Percentiles rank a stretch among this genome's conserved stretches.
These are phyloP conservation scores for Psylliodes chrysocephalus DNA, from an alignment of 2,888 invertebrate genomes.

Conservation along the genomic window DNA sequence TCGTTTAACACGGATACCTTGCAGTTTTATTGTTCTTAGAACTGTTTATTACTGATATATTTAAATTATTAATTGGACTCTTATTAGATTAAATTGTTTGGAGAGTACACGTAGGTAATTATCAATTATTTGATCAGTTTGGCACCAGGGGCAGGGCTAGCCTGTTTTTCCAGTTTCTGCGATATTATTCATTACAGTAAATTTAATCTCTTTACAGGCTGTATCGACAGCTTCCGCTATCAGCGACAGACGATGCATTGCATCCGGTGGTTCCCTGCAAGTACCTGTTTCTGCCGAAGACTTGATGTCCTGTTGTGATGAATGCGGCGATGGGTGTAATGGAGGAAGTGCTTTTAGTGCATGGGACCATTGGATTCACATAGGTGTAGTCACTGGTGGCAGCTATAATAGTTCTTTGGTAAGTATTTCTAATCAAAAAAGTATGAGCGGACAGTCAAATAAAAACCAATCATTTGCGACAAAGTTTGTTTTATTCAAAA, in stretches of 20 bases:
- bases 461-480: too few species aligned
- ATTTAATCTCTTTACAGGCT: slow-evolving; percentile 65
- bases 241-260: slow-evolving; percentile 86
- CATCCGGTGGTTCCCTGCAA: slow-evolving; percentile 74
- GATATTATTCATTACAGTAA: too few species aligned
- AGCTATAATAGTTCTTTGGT: slow-evolving; percentile 74
- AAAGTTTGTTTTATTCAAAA: too few species aligned
- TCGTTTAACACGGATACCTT: too few species aligned
- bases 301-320: slow-evolving; percentile 79
- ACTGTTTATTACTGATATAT: too few species aligned
- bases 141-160: too few species aligned
- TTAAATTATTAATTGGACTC: too few species aligned
- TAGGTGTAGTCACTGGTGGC: slow-evolving; percentile 88
- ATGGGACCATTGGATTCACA: slow-evolving; percentile 83
- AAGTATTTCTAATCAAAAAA: slow-evolving; percentile 2
- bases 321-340: slow-evolving; percentile 82
- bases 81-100: not conserved
- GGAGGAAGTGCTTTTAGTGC: slow-evolving; percentile 83
- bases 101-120: not conserved
- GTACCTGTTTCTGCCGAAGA: slow-evolving; percentile 85
- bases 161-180: not conserved
- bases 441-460: too few species aligned
- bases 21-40: too few species aligned
- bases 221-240: slow-evolving; percentile 89
- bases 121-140: not conserved